A percentile compares a stretch with the other conserved stretches of the same genome.
These are phyloP conservation scores for Adelges cooleyi DNA, from an alignment of 1,140 invertebrate species.

Conservation along the genomic window DNA sequence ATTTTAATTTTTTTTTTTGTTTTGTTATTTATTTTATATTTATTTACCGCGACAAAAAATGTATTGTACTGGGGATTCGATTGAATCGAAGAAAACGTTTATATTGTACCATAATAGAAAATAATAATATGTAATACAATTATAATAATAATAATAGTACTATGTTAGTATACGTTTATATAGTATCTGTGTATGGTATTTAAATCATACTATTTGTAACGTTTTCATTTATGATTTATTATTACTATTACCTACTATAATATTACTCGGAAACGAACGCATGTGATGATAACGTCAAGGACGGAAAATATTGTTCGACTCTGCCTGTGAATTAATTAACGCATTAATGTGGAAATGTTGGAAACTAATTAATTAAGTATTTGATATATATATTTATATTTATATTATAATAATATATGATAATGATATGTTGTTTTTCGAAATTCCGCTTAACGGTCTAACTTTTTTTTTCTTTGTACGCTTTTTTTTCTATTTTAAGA, in stretches of 20 bases:
- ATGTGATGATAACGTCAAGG: neutral
- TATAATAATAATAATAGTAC: too few species aligned
- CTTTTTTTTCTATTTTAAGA: neutral
- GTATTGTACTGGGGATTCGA: slow-evolving; percentile 8
- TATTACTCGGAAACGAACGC: neutral
- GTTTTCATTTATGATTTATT: too few species aligned
- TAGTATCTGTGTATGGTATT: too few species aligned
- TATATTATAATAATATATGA: neutral
- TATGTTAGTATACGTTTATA: too few species aligned
- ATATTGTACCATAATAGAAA: slow-evolving; percentile 7
- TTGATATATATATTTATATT: too few species aligned
- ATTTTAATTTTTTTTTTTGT: neutral
- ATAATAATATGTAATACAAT: too few species aligned
- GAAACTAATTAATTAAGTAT: too few species aligned
- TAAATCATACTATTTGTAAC: too few species aligned
- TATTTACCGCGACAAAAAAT: neutral
- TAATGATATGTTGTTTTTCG: neutral
- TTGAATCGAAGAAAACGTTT: neutral
- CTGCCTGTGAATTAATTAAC: neutral
- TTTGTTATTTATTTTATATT: slow-evolving; percentile 23
- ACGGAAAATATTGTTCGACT: neutral
- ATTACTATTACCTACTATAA: neutral
- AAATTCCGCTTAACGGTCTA: neutral
- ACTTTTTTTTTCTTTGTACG: neutral
- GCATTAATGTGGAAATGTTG: slow-evolving; percentile 5